These are phyloP conservation scores for Nudaria mundana DNA, from an alignment of 2,888 invertebrate genomes.

Conservation along the genomic window DNA sequence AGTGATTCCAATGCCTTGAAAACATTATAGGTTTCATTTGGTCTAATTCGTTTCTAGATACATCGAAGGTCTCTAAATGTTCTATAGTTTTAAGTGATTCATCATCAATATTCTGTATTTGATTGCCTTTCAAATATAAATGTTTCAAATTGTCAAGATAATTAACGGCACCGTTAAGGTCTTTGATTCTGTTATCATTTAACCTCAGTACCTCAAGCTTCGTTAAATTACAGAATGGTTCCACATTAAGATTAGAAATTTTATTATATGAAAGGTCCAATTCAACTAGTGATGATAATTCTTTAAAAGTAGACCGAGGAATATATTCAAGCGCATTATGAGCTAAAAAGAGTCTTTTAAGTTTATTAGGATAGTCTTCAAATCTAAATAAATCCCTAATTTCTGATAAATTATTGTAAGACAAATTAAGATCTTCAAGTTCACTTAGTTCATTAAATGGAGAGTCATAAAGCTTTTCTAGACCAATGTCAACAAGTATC, in stretches of 20 bases:
- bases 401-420: constrained; percentile 47
- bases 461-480: constrained; percentile 39
- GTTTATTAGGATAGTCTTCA: constrained; percentile 45
- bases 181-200: constrained; percentile 58
- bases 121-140: constrained; percentile 55
- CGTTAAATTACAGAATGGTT: constrained; percentile 59
- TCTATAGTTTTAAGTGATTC: constrained; percentile 57
- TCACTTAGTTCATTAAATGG: constrained; percentile 51
- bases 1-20: constrained; percentile 62
- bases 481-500: constrained; percentile 41
- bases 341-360: constrained; percentile 48
- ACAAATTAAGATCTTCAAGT: constrained; percentile 54
- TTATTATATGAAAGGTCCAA: constrained; percentile 60
- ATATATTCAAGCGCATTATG: constrained; percentile 50
- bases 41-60: constrained; percentile 58
- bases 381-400: constrained; percentile 55
- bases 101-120: constrained; percentile 53
- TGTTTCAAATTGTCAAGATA: constrained; percentile 55
- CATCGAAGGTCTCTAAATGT: constrained; percentile 66
- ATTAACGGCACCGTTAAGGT: constrained; percentile 67
- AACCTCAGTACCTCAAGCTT: constrained; percentile 50
- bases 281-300: constrained; percentile 50
- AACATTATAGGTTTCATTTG: constrained; percentile 53
- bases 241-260: constrained; percentile 52
- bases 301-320: constrained; percentile 46